These are phyloP conservation scores for Tanaodytes sp. DNA, from an alignment of 2,888 invertebrate genomes.

Conservation along the genomic window DNA sequence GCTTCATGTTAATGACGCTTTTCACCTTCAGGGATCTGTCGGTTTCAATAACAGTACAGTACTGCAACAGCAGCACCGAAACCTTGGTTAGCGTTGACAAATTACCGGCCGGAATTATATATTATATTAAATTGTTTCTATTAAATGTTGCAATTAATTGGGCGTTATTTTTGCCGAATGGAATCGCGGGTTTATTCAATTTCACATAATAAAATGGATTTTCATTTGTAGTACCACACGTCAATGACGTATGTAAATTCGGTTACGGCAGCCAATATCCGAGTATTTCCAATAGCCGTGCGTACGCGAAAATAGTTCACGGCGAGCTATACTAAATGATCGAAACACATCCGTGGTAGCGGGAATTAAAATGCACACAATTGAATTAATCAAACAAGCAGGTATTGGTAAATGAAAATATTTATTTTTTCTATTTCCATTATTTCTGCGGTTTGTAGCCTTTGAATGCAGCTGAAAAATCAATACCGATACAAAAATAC, in stretches of 20 bases:
- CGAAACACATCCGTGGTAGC: conserved; percentile 15
- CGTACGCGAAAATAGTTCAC: conserved; percentile 26
- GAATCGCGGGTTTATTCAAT: conserved; percentile 20
- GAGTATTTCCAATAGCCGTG: conserved; percentile 19
- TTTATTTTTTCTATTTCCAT: no score
- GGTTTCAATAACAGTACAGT: no score
- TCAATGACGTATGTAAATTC: conserved; percentile 47
- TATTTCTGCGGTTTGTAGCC: no score
- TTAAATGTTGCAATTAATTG: conserved; percentile 6
- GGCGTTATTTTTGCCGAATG: conserved; percentile 14
- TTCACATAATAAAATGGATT: conserved; percentile 27
- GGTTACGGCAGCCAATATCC: conserved; percentile 24
- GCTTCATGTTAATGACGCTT: no score
- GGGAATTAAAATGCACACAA: conserved; percentile 5
- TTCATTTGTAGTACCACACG: conserved; percentile 15
- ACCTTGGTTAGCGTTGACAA: no score
- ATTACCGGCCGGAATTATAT: no score
- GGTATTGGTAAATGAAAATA: no score
- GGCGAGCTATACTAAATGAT: conserved; percentile 1
- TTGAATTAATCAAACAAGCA: conserved; percentile 15
- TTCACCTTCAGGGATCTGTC: no score
- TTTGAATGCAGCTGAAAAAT: no score
- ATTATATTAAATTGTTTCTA: no score
- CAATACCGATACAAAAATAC: no score
- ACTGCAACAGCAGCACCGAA: no score